phyloP scores from a whole-genome alignment of 2,888 invertebrate genomes.

The Celastrina argiolus region DNA sequence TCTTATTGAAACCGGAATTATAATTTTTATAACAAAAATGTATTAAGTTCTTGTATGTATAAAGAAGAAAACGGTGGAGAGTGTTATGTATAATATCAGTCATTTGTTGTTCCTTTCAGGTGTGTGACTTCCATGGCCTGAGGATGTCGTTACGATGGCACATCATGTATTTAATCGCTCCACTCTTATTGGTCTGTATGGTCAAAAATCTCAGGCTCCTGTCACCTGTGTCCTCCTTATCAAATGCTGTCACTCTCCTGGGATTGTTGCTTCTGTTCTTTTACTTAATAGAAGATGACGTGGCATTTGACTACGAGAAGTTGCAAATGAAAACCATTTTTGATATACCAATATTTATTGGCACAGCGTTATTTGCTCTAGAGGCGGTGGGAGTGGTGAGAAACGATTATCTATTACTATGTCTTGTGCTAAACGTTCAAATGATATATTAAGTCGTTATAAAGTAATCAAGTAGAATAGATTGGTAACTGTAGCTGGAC shows the following conservation, averaged over 20 bases:
- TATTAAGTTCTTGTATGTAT: too few species aligned
- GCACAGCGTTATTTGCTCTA: slow-evolving; percentile 91
- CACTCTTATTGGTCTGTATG: slow-evolving; percentile 80
- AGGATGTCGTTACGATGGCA: slow-evolving; percentile 67
- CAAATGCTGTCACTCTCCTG: slow-evolving; percentile 84
- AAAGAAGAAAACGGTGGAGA: too few species aligned
- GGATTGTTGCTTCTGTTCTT: slow-evolving; percentile 86
- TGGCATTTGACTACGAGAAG: slow-evolving; percentile 65
- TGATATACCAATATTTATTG: slow-evolving; percentile 88
- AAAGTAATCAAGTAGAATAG: too few species aligned
- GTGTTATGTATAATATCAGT: too few species aligned
- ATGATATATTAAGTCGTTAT: too few species aligned
- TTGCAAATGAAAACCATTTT: slow-evolving; percentile 62
- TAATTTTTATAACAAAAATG: too few species aligned
- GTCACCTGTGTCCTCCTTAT: slow-evolving; percentile 87
- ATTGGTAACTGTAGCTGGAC: too few species aligned
- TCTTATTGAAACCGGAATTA: too few species aligned
- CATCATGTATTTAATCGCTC: slow-evolving; percentile 78
- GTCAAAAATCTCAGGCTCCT: slow-evolving; percentile 85
- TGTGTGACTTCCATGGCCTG: slow-evolving; percentile 61
- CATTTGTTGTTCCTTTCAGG: slow-evolving; percentile 50
- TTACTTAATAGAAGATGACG: slow-evolving; percentile 82
- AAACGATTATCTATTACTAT: slow-evolving; percentile 30
- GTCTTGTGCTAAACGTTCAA: too few species aligned
- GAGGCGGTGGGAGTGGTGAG: slow-evolving; percentile 87